Evolutionary conservation across 1,140 invertebrate genomes (phyloP).

Genomic region (Pantala flavescens): DNA sequence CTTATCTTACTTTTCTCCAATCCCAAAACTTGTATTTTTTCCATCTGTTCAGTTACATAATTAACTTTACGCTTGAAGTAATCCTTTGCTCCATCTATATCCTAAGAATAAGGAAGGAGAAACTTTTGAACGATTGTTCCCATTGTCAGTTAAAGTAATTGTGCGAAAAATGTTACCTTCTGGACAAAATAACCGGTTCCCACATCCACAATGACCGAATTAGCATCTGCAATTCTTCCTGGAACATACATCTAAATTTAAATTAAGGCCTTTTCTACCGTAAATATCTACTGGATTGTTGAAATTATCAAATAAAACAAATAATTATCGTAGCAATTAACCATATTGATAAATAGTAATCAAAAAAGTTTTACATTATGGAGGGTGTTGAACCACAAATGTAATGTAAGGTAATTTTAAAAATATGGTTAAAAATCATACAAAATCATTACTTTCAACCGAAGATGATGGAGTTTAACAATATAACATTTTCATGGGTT

Average conservation of each 20-base stretch:
- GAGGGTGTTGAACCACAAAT: too few species aligned
- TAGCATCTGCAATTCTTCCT: constrained; percentile 66
- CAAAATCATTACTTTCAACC: too few species aligned
- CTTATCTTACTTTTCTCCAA: constrained; percentile 77
- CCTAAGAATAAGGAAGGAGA: constrained; percentile 35
- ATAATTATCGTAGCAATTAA: too few species aligned
- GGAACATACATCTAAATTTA: constrained; percentile 75
- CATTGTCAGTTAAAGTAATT: constrained; percentile 4
- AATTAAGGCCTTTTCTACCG: constrained; percentile 8
- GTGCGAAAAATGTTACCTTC: constrained; percentile 44
- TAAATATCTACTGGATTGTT: too few species aligned
- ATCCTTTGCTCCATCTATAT: constrained; percentile 68
- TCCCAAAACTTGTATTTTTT: constrained; percentile 77
- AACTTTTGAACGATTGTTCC: not conserved
- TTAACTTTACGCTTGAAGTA: constrained; percentile 86
- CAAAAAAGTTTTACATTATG: too few species aligned
- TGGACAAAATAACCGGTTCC: constrained; percentile 93
- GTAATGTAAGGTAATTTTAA: too few species aligned
- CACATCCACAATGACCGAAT: constrained; percentile 82
- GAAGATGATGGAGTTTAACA: too few species aligned
- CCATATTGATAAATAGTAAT: too few species aligned
- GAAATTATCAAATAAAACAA: too few species aligned
- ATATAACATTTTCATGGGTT: too few species aligned
- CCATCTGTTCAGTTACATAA: constrained; percentile 87
- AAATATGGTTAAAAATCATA: too few species aligned